A percentile compares a stretch with the other conserved stretches of the same genome.
Evolutionary conservation across 1,140 invertebrate genomes (phyloP).

Genomic region (Penaeus chinensis): DNA sequence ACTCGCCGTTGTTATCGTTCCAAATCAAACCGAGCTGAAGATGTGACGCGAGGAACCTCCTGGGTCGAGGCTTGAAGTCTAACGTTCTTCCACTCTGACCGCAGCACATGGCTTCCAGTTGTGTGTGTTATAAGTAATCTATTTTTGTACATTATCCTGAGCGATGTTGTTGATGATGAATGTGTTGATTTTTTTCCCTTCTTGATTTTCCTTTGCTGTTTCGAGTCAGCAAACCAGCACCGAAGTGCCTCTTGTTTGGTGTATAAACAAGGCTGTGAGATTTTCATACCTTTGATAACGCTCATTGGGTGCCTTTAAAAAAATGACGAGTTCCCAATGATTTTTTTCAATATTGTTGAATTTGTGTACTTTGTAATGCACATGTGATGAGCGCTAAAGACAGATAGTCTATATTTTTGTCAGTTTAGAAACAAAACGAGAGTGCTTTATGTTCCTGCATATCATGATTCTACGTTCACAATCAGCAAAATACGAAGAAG

Average conservation of each 20-base stretch:
- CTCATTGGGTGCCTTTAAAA: no score
- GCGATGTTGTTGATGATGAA: background rate
- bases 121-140: constrained; percentile 24
- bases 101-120: constrained; percentile 26
- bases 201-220: no score
- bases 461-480: no score
- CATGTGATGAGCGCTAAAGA: no score
- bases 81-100: background rate
- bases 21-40: background rate
- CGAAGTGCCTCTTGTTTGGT: constrained; percentile 11
- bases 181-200: background rate
- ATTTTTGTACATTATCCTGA: constrained; percentile 25
- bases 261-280: constrained; percentile 8
- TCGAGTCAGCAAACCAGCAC: background rate
- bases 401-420: no score
- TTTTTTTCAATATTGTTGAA: no score
- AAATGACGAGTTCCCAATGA: no score
- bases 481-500: no score
- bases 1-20: background rate
- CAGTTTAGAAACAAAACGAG: no score
- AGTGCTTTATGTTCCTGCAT: no score
- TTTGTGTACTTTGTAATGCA: no score
- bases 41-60: background rate
- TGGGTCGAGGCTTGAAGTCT: background rate
- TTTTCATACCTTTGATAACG: background rate